Base-by-base conservation (phyloP, 2,888 invertebrate species). In the Apodemia duryi region DNA sequence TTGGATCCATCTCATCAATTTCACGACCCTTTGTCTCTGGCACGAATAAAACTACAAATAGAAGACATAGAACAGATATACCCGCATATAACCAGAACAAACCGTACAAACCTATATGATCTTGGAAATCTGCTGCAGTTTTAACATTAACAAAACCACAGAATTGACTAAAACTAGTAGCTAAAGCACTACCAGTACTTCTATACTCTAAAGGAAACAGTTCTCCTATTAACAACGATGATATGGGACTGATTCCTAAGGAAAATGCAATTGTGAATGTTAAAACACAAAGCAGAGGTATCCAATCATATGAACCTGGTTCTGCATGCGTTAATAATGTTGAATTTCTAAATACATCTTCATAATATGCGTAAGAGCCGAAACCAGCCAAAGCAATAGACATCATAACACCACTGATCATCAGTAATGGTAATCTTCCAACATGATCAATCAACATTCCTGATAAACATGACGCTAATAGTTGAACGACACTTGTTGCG, bases 11-110 rank as follows among this genome's bases (percentile, higher is more conserved):
- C 84, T 98, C 97, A 77, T 97, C 97, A 73, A 98, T 93, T 77
- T 97, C 96, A 68, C 95, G 94, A 2, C 98, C 98, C 81, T 97
- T 97, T 7, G 98, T 98, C 88, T 98, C 98, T 1, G 98, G 98
- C 4, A 98, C 96, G 77, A 95, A 96, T 70, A 95, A 93, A 13
- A 96, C 95, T 1, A 97, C 96, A 85, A 97, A 98, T 72, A 96
- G 93, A 10, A 97, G 91, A 66, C 97, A 96, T 66, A 95, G 91
- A 0, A 97, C 94, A 3, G 97, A 96, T 71, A 97, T 94, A 1
- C 94, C 95, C 0, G 97, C 95, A 80, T 97, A 98, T 74, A 98
- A 88, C 96, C 97, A 97, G 82, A 97, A 98, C 1, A 97, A 94
- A 9, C 97, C 97, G 81, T 96, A 94, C 29, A 96, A 81, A 0